Percentiles rank a stretch among this genome's conserved stretches.
Conservation (phyloP, 2,113 vertebrate genomes). For the pig (Sus scrofa) region DNA sequence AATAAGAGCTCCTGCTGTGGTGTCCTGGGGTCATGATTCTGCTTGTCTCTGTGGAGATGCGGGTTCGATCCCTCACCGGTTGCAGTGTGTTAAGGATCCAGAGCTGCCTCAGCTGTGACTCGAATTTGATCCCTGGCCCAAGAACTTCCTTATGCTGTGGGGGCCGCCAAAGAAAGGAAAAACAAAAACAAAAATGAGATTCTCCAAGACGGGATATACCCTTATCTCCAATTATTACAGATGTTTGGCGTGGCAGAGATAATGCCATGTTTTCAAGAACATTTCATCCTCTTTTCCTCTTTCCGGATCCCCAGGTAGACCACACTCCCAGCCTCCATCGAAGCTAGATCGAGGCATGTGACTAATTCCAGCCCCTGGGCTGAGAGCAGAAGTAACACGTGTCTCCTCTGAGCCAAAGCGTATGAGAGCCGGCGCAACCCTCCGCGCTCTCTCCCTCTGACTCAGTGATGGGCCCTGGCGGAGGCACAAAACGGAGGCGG, state of each 20-base stretch:
- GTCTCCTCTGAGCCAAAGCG: neutral
- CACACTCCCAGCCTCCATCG: neutral
- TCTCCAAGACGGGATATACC: neutral
- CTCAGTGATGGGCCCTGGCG: fast-evolving
- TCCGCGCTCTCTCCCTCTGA: neutral
- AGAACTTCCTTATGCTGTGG: too few species aligned
- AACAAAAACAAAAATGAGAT: neutral
- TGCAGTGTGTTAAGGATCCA: too few species aligned
- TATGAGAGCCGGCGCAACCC: neutral
- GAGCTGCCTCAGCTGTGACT: too few species aligned
- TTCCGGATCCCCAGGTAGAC: neutral
- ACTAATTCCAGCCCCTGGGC: neutral
- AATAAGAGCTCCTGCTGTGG: too few species aligned
- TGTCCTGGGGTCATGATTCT: too few species aligned
- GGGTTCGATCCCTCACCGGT: too few species aligned
- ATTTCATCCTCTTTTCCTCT: neutral
- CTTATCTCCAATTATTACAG: neutral
- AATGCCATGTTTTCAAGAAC: neutral
- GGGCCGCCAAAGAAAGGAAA: too few species aligned
- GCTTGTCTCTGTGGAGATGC: too few species aligned
- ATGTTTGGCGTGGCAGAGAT: neutral
- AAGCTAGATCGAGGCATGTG: neutral
- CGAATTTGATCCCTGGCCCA: too few species aligned
- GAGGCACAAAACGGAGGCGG: neutral
- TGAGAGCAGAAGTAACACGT: neutral